Evolutionary conservation across 2,797 vertebrate species (phyloP).

Genomic region (Gallinago stenura): DNA sequence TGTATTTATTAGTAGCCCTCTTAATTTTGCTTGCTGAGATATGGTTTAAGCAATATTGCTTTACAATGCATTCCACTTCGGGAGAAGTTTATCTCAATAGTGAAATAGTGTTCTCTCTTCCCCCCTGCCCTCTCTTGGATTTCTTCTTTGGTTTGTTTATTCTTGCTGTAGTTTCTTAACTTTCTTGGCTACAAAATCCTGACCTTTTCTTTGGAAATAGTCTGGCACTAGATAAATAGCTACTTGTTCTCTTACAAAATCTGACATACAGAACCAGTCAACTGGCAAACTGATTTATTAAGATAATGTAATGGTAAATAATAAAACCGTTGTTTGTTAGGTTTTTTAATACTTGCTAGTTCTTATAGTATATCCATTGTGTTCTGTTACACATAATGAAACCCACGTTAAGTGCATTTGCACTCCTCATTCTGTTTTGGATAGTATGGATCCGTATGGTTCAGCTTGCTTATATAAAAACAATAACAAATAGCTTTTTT

Average conservation of each 20-base stretch:
- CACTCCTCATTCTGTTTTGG: not conserved
- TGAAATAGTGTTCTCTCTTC: not conserved
- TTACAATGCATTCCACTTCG: not conserved
- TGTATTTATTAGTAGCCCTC: not conserved
- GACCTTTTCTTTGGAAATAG: not conserved
- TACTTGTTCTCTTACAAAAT: not conserved
- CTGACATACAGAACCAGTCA: not conserved
- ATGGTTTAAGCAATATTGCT: not conserved
- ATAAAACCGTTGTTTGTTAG: not conserved
- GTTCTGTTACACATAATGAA: not conserved
- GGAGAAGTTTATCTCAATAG: not conserved
- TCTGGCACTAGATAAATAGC: not conserved
- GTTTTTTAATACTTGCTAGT: not conserved
- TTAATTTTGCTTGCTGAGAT: not conserved
- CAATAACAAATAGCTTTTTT: not conserved
- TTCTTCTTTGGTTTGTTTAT: not conserved
- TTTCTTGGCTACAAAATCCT: not conserved
- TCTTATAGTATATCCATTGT: not conserved
- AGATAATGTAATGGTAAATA: not conserved
- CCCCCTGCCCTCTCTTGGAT: rapidly evolving
- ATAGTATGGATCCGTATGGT: not conserved
- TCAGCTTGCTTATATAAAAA: not conserved
- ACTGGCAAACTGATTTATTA: not conserved
- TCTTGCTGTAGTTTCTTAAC: not conserved
- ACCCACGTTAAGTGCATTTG: not conserved